phyloP scores from a whole-genome alignment of 2,113 vertebrate genomes.

The Verasper variegatus region DNA sequence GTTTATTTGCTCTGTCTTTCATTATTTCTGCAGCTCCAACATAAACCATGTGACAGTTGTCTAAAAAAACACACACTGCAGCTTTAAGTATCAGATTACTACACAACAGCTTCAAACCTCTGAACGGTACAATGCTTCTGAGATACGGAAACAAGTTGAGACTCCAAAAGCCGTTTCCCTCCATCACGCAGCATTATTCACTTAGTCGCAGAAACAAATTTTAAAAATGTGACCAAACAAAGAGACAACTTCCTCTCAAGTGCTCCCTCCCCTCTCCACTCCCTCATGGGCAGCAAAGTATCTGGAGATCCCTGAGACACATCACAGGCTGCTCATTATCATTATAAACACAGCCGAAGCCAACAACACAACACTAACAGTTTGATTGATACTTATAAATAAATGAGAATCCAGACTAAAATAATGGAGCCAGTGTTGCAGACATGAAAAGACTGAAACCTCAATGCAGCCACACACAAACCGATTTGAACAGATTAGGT shows the following conservation, averaged over 20 bases:
- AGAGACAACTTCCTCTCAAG: slow-evolving; percentile 39
- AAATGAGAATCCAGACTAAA: too few relatives aligned
- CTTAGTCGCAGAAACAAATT: background rate
- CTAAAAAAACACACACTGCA: slow-evolving; percentile 38
- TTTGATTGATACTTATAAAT: background rate
- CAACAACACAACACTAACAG: background rate
- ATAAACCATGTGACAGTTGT: slow-evolving; percentile 15
- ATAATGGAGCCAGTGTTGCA: background rate
- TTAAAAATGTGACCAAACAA: slow-evolving; percentile 22
- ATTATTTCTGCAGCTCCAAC: background rate
- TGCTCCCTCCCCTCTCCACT: slow-evolving; percentile 35
- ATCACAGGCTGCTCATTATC: slow-evolving; percentile 28
- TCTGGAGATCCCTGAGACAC: slow-evolving; percentile 36
- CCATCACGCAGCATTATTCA: slow-evolving; percentile 62
- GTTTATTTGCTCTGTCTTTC: background rate
- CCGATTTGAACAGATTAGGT: background rate
- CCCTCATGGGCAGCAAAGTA: slow-evolving; percentile 56
- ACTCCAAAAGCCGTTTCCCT: slow-evolving; percentile 47
- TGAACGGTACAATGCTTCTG: slow-evolving; percentile 65
- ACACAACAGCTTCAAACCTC: background rate
- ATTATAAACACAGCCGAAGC: slow-evolving; percentile 11
- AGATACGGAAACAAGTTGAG: slow-evolving; percentile 67
- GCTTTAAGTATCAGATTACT: slow-evolving; percentile 35
- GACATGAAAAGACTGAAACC: background rate
- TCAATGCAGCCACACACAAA: background rate